These are phyloP conservation scores for Drosophila imparisetae DNA, from an alignment of 2,888 invertebrate genomes.

Conservation along the genomic window DNA sequence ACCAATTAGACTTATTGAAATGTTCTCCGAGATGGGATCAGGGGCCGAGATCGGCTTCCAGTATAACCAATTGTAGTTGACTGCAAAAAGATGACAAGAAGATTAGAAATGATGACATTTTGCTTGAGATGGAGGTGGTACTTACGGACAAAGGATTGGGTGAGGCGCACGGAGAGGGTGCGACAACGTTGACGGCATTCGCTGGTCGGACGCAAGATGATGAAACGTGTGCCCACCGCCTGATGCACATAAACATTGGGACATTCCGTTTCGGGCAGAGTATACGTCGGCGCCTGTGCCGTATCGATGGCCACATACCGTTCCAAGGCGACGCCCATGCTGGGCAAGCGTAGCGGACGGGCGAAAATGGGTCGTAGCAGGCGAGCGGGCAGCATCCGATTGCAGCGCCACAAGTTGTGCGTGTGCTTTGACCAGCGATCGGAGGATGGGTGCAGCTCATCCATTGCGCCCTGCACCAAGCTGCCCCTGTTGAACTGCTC, in stretches of 20 bases:
- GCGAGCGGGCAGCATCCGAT: constrained; percentile 90
- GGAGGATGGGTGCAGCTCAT: neutral
- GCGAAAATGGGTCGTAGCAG: constrained; percentile 90
- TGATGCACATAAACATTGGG: constrained; percentile 91
- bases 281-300: constrained; percentile 87
- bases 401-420: constrained; percentile 88
- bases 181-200: constrained; percentile 91
- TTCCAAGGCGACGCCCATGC: constrained; percentile 91
- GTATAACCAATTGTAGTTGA: constrained; percentile 92
- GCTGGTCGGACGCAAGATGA: constrained; percentile 90
- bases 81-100: constrained; percentile 83
- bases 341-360: constrained; percentile 89
- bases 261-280: constrained; percentile 92
- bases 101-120: neutral
- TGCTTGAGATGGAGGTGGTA: constrained; percentile 57
- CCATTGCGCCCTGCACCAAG: neutral
- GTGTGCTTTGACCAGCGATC: constrained; percentile 56
- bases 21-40: constrained; percentile 86
- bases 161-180: constrained; percentile 89
- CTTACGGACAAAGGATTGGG: constrained; percentile 91
- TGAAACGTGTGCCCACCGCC: constrained; percentile 89
- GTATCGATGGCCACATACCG: constrained; percentile 91
- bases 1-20: constrained; percentile 88
- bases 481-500: constrained; percentile 77
- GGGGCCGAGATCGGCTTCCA: constrained; percentile 90